A percentile compares a stretch with the other conserved stretches of the same genome.
Conservation (phyloP, 2,113 vertebrate genomes). For the Cyprinodon tularosa region DNA sequence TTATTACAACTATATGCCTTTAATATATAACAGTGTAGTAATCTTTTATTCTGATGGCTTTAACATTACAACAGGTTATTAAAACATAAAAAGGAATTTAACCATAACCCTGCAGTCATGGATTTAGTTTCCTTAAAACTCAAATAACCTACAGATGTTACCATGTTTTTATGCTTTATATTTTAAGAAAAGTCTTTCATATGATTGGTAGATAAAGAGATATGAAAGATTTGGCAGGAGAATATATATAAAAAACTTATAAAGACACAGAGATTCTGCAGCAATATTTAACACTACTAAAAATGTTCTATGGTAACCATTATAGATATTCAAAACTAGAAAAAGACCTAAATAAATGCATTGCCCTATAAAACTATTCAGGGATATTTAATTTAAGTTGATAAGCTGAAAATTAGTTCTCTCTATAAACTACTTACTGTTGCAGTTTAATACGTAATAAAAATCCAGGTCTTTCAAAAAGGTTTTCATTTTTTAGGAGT, state of each 20-base stretch:
- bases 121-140: no score
- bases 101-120: background rate
- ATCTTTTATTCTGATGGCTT: background rate
- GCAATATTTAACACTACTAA: background rate
- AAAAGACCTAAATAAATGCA: background rate
- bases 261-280: background rate
- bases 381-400: background rate
- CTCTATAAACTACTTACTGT: background rate
- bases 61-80: background rate
- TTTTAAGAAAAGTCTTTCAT: no score
- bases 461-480: background rate
- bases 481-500: background rate
- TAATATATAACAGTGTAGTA: background rate
- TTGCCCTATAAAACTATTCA: background rate
- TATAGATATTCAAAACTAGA: background rate
- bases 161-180: no score
- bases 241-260: conserved; percentile 1
- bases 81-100: background rate
- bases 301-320: background rate
- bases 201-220: background rate
- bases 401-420: background rate
- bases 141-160: no score
- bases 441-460: background rate
- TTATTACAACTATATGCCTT: background rate
- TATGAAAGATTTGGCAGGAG: conserved; percentile 2